Base-by-base conservation (phyloP, 2,797 vertebrate species). In the Triplophysa yarkandensis region DNA sequence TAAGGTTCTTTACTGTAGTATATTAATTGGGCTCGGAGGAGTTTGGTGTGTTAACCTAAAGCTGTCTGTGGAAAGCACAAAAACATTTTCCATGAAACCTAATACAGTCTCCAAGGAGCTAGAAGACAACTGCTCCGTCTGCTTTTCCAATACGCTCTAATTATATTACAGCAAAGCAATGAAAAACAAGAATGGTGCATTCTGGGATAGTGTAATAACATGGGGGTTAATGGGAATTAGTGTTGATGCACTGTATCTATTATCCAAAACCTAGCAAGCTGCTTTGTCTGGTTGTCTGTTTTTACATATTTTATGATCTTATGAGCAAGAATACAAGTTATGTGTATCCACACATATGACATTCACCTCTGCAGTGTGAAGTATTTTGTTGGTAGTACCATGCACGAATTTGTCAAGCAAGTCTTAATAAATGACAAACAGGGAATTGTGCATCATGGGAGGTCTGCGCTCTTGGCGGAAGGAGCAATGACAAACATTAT, bases 71-170 rank as follows among this genome's bases (percentile, higher is more conserved):
- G 63, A 67, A 74, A 66, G 43, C 55, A 52, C 52, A 67, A 41
- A 74, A 8, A 67, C 39, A 36, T 74, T 74, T 67, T 67, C 62
- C 63, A 60, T 60, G 63, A 66, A 67, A 74, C 72, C 62, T 74
- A 57, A 74, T 74, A 55, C 32, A 39, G 63, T 74, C 72, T 48
- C 72, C 52, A 48, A 66, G 50, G 62, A 74, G 27, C 50, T 44
- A 32, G 27, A 74, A 67, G 52, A 48, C 63, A 66, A 63, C 72
- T 74, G 72, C 52, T 66, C 39, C 8, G 41, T 21, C 21, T 48
- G 62, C 14, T 67, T 74, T 74, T 74, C 72, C 62, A 67, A 74
- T 66, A 58, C 63, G 58, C n/a, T 65, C 71, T 73, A 73, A 73
- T 73, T 64, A 66, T 66, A 57, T 46, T 65, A 44, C 50, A 65